Evolutionary conservation across 2,888 invertebrate species (phyloP).

Genomic region (Unio pictorum): DNA sequence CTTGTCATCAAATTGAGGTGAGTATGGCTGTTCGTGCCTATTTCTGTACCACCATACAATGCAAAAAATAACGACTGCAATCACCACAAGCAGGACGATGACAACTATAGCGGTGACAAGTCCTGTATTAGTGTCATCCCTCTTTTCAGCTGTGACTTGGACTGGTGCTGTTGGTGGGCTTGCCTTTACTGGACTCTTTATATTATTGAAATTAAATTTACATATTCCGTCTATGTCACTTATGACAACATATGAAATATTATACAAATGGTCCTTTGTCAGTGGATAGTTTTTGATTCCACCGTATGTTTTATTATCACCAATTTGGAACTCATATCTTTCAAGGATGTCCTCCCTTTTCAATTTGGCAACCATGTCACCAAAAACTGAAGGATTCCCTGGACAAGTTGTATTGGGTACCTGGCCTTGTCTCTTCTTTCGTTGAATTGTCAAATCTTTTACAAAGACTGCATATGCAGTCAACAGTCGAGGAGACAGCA

Average conservation of each 20-base stretch:
- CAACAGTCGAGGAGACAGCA: constrained; percentile 85
- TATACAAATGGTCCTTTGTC: constrained; percentile 76
- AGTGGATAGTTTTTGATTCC: constrained; percentile 85
- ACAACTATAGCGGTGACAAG: constrained; percentile 49
- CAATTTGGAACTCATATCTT: constrained; percentile 79
- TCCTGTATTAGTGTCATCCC: constrained; percentile 14
- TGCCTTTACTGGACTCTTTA: constrained; percentile 25
- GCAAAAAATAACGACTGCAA: constrained; percentile 43
- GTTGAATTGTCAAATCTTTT: constrained; percentile 74
- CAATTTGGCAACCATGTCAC: constrained; percentile 79
- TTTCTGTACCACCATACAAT: constrained; percentile 45
- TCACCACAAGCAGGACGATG: constrained; percentile 42
- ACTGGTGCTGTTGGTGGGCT: background rate
- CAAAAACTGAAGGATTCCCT: constrained; percentile 29
- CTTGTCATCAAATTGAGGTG: constrained; percentile 33
- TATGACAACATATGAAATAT: constrained; percentile 81
- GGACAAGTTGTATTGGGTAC: constrained; percentile 71
- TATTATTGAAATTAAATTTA: constrained; percentile 78
- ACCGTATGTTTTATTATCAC: constrained; percentile 83
- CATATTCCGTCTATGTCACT: constrained; percentile 80
- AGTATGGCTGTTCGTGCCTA: constrained; percentile 16
- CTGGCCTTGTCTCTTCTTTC: constrained; percentile 57
- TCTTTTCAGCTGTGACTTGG: background rate
- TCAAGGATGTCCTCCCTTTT: constrained; percentile 78
- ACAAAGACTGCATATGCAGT: constrained; percentile 82